Base-by-base conservation (phyloP, 2,113 vertebrate genomes). In the Probosciger aterrimus region DNA sequence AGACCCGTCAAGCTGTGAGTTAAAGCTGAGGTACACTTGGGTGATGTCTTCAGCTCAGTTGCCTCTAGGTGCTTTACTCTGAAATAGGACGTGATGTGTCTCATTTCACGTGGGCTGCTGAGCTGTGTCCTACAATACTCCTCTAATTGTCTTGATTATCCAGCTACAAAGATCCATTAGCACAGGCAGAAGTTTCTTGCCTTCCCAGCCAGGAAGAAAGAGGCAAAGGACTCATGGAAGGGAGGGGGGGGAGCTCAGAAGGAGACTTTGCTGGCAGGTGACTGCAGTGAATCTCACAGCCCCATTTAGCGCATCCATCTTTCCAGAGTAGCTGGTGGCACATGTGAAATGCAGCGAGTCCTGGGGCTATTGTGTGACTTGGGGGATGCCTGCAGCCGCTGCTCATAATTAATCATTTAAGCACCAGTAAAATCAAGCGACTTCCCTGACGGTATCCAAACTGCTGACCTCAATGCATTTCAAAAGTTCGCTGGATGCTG, bases 381-480 rank as follows among this genome's bases (percentile, higher is more conserved):
- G 53, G 78, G 95, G 79, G 85, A 64, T 89, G 94, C 89, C 94
- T 89, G 77, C 89, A 92, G 87, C 82, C 3, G 0, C 92, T 90
- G 53, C 23, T 95, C 91, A 37, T 93, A 97, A 97, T 96, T 97
- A 96, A 92, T 97, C 94, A 93, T 96, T 96, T 88, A 86, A 96
- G 90, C 88, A 88, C 86, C 91, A 92, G 94, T 83, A 91, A 94
- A 93, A 97, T 95, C 96, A 95, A 96, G 90, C 94, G 90, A 97
- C 95, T 97, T 91, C 86, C 73, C 96, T 95, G 95, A 92, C 93
- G 86, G 91, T 82, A 95, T 84, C 88, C 93, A 95, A 97, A 94
- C 94, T 96, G 96, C 96, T 97, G 97, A 97, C 96, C 97, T 97
- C 92, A 92, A 95, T 93, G 96, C 94, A 94, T 97, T 97, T 96